Evolutionary conservation across 2,113 vertebrate species (phyloP).

Genomic region (Phasianus colchicus): DNA sequence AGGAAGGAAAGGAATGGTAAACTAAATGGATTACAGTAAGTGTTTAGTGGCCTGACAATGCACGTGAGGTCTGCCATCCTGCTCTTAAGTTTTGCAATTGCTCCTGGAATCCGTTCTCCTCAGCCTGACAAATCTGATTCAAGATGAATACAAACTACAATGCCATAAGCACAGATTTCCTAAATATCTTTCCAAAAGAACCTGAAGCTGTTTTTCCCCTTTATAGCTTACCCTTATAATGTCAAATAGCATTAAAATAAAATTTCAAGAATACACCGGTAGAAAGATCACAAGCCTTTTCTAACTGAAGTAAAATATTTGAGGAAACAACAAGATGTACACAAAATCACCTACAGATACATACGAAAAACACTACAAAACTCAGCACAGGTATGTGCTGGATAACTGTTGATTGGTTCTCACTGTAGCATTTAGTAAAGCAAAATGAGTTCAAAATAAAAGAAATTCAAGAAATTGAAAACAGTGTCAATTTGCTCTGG

Average conservation of each 20-base stretch:
- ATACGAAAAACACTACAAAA: not conserved
- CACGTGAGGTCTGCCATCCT: not conserved
- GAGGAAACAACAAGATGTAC: not conserved
- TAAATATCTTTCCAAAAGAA: not conserved
- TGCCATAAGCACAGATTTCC: not conserved
- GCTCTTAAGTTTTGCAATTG: not conserved
- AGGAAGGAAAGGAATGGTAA: not conserved
- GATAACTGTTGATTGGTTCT: not conserved
- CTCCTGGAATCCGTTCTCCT: not conserved
- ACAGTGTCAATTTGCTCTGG: not conserved
- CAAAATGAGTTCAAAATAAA: not conserved
- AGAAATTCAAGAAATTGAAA: not conserved
- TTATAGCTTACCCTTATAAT: not conserved
- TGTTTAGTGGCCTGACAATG: not conserved
- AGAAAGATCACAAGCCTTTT: not conserved
- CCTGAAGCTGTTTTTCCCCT: not conserved
- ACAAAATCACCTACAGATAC: not conserved
- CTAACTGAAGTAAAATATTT: not conserved
- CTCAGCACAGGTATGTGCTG: not conserved
- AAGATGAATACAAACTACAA: not conserved
- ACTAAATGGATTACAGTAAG: not conserved
- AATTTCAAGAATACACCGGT: not conserved
- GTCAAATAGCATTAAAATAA: not conserved
- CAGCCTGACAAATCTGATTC: not conserved
- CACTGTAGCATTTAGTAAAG: not conserved